A percentile compares a stretch with the other conserved stretches of the same genome.
Evolutionary conservation across 2,113 vertebrate genomes (phyloP).

Genomic region (Aptenodytes forsteri): DNA sequence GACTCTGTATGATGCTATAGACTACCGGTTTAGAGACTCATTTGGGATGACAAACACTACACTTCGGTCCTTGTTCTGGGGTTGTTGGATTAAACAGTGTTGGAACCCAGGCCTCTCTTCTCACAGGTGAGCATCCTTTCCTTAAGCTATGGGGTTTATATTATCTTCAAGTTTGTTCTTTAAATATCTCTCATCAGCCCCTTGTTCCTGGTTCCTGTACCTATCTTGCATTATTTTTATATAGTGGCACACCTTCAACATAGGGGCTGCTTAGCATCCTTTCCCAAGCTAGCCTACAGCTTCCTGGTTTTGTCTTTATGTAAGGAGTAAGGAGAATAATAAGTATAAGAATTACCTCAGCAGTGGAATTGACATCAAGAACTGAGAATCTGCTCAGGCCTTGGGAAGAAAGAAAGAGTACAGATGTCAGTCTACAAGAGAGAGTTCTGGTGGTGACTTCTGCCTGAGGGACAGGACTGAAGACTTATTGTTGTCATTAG

Average conservation of each 20-base stretch:
- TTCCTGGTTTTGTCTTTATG: not conserved
- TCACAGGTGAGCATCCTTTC: not conserved
- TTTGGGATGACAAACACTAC: not conserved
- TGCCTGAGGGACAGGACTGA: not conserved
- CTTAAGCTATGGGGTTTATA: not conserved
- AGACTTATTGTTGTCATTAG: not conserved
- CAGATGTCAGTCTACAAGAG: not conserved
- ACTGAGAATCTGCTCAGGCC: not conserved
- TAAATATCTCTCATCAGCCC: not conserved
- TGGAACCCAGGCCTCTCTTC: not conserved
- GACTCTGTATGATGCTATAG: not conserved
- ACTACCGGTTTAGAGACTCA: not conserved
- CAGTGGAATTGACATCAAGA: not conserved
- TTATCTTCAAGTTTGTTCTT: not conserved
- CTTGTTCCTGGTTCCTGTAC: not conserved
- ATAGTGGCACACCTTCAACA: not conserved
- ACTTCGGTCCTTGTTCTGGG: not conserved
- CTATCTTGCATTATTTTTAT: not conserved
- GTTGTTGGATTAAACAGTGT: not conserved
- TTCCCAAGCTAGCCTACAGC: not conserved
- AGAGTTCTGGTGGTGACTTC: not conserved
- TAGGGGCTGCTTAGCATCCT: not conserved
- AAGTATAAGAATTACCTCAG: not conserved
- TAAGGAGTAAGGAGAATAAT: not conserved
- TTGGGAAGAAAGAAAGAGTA: not conserved